Evolutionary conservation across 2,888 invertebrate species (phyloP).

Genomic region (Cenopis cana): DNA sequence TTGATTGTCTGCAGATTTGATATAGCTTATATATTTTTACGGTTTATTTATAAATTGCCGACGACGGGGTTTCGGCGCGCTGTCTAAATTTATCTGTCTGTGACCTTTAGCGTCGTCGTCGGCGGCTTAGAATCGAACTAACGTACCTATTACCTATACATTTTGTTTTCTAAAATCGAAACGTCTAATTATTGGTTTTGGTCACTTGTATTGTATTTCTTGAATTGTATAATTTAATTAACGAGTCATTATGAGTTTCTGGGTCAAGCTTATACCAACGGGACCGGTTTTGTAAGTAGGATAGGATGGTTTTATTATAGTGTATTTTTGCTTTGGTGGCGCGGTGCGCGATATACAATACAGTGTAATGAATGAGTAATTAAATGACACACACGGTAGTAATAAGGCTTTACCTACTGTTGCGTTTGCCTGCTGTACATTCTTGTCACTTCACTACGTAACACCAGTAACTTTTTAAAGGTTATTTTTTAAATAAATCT

Average conservation of each 20-base stretch:
- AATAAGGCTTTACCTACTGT: neutral
- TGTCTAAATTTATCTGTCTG: slow-evolving; percentile 31
- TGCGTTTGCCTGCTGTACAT: neutral
- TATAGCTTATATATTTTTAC: neutral
- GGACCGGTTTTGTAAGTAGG: slow-evolving; percentile 10
- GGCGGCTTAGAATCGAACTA: slow-evolving; percentile 1
- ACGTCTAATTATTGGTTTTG: neutral
- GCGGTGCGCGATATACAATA: neutral
- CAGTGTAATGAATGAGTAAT: neutral
- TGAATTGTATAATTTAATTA: slow-evolving; percentile 6
- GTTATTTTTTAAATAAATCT: too few species aligned
- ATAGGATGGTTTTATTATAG: slow-evolving; percentile 2
- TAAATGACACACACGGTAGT: neutral
- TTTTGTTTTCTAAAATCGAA: slow-evolving; percentile 11
- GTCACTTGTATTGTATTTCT: neutral
- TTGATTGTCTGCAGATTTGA: neutral
- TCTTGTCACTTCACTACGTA: too few species aligned
- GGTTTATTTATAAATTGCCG: slow-evolving; percentile 21
- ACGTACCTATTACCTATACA: neutral
- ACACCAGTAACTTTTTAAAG: too few species aligned
- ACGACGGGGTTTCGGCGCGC: slow-evolving; percentile 23
- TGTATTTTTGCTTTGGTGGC: neutral
- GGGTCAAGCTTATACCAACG: slow-evolving; percentile 6
- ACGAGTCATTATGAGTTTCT: slow-evolving; percentile 18
- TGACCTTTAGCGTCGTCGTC: slow-evolving; percentile 23